A percentile compares a stretch with the other conserved stretches of the same genome.
These are phyloP conservation scores for Punctoribates punctum DNA, from an alignment of 2,888 invertebrate genomes.

Conservation along the genomic window DNA sequence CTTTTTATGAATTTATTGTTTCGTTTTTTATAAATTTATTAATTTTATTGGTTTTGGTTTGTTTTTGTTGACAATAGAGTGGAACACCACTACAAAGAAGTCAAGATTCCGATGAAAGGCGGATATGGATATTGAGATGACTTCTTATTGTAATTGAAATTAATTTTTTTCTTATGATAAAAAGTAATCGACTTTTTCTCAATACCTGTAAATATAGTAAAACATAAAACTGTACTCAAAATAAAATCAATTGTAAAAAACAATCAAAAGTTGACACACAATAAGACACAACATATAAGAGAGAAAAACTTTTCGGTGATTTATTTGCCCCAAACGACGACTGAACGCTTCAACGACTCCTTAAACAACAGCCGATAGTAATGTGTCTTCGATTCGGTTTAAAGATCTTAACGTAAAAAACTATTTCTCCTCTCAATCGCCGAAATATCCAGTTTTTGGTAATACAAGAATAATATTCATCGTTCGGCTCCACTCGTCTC, in stretches of 20 bases:
- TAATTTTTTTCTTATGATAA: not conserved
- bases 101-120: slow-evolving; percentile 44
- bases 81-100: slow-evolving; percentile 46
- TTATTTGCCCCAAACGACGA: not conserved
- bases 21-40: no score
- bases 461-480: no score
- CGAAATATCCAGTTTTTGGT: no score
- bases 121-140: slow-evolving; percentile 36
- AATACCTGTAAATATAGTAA: not conserved
- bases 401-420: no score
- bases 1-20: no score
- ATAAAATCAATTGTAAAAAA: not conserved
- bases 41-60: no score
- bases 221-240: not conserved
- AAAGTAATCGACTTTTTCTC: not conserved
- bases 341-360: not conserved
- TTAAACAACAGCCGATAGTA: not conserved
- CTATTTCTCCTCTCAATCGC: no score
- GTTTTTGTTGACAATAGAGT: slow-evolving; percentile 41
- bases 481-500: not conserved
- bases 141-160: not conserved
- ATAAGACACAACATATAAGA: not conserved
- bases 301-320: not conserved
- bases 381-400: not conserved
- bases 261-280: not conserved